Base-by-base conservation (phyloP, 2,888 invertebrate species). In the Apotomis betuletana region DNA sequence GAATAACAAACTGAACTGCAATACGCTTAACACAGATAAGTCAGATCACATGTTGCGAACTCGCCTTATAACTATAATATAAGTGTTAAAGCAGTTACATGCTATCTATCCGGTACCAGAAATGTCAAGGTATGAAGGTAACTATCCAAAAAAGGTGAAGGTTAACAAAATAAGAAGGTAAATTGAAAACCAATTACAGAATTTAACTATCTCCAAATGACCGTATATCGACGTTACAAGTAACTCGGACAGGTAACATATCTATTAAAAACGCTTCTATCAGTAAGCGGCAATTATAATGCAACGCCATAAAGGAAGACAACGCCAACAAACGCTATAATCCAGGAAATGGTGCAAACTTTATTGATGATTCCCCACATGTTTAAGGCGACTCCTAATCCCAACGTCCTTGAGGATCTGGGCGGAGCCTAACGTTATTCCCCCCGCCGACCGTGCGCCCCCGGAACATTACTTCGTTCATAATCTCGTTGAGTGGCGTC, bases 301-400 rank as follows among this genome's bases (percentile, higher is more conserved):
- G 36, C 46, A 57, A 27, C 46, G 44, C 12, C 55, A 65, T 44
- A 55, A 27, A 57, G 55, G 27, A 65, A 65, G 55, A 55, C 55
- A 54, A 49, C 12, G 51, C 49, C 51, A 41, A 44, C 51, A 65
- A 59, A 52, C 38, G 58, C 52, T 59, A 63, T 59, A 68, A 54
- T 68, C 54, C 58, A 68, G 72, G 67, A 74, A 77, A 79, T 81
- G 82, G 78, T 79, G 80, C 77, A 81, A 83, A 80, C 75, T 74
- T 76, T 54, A 73, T 70, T 73, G 49, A 70, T 67, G 61, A 65
- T 67, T 77, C 77, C 77, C 78, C 74, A 77, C 75, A 78, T 77
- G 78, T 80, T 79, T 79, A n/a, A n/a, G n/a, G n/a, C n/a, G n/a
- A n/a, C n/a, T n/a, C n/a, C n/a, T n/a, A n/a, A n/a, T n/a, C n/a